These are phyloP conservation scores for Halocaridina rubra DNA, from an alignment of 2,888 invertebrate genomes.

Conservation along the genomic window DNA sequence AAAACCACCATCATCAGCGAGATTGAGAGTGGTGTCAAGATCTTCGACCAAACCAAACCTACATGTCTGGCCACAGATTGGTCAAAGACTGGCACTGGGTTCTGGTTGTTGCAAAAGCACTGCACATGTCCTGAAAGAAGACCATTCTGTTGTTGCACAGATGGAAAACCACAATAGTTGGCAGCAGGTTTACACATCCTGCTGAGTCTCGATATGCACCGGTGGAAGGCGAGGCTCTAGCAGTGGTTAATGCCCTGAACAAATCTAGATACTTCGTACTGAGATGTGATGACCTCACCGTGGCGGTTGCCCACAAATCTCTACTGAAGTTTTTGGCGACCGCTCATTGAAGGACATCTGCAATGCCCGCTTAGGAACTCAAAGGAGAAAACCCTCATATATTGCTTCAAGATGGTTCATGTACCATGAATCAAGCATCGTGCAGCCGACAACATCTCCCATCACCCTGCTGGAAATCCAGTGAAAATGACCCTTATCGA, in stretches of 20 bases:
- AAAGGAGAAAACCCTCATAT: background rate
- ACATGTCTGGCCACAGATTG: constrained; percentile 40
- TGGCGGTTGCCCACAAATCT: constrained; percentile 15
- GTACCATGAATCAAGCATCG: background rate
- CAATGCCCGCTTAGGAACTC: background rate
- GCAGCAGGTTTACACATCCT: constrained; percentile 1
- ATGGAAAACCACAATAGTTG: constrained; percentile 8
- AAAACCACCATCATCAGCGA: background rate
- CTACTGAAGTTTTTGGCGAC: background rate
- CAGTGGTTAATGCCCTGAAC: constrained; percentile 12
- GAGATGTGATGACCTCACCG: constrained; percentile 7
- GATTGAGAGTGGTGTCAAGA: constrained; percentile 3
- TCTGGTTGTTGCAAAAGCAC: constrained; percentile 20
- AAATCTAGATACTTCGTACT: constrained; percentile 1
- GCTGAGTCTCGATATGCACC: constrained; percentile 36
- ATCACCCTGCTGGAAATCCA: background rate
- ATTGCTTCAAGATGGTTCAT: background rate
- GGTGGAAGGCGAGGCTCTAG: constrained; percentile 27
- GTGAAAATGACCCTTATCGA: background rate
- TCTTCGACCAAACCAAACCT: background rate
- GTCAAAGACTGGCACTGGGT: constrained; percentile 11
- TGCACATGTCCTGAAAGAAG: background rate
- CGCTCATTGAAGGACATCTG: background rate
- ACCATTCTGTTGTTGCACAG: constrained; percentile 3
- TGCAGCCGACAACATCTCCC: background rate